These are phyloP conservation scores for Dicrurus megarhynchus DNA, from an alignment of 2,113 vertebrate genomes.

Conservation along the genomic window DNA sequence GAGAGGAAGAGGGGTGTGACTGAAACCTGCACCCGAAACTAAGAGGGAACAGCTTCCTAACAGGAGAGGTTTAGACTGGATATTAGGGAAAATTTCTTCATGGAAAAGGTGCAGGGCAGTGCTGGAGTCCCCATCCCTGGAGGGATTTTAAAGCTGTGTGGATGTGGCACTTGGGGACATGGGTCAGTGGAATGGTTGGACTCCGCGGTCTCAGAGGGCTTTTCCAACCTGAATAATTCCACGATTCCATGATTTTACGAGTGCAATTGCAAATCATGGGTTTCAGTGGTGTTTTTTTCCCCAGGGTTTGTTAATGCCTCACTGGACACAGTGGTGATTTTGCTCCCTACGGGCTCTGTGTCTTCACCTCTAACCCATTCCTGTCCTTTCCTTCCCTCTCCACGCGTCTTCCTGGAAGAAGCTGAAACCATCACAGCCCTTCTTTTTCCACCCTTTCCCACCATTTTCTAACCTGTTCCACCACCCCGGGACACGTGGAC, in stretches of 20 bases:
- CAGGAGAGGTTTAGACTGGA: background rate
- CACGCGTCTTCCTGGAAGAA: background rate
- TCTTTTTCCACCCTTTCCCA: background rate
- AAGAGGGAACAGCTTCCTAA: background rate
- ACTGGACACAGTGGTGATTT: background rate
- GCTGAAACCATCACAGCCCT: background rate
- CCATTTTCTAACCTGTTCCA: background rate
- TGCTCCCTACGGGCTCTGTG: background rate
- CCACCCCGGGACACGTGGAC: rapidly evolving
- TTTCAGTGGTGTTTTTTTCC: background rate
- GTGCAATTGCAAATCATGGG: background rate
- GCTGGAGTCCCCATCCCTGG: background rate
- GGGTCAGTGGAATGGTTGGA: background rate
- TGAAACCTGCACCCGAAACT: background rate
- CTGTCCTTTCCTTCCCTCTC: background rate
- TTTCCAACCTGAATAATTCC: background rate
- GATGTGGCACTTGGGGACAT: background rate
- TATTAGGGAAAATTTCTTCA: background rate
- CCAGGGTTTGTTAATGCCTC: background rate
- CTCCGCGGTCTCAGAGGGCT: background rate
- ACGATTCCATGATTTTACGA: rapidly evolving
- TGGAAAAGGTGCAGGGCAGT: background rate
- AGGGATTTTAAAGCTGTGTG: background rate
- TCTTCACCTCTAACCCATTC: background rate
- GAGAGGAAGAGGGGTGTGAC: background rate